phyloP scores from a whole-genome alignment of 64 coral and sea anemone species.

The Anthopleura sola region DNA sequence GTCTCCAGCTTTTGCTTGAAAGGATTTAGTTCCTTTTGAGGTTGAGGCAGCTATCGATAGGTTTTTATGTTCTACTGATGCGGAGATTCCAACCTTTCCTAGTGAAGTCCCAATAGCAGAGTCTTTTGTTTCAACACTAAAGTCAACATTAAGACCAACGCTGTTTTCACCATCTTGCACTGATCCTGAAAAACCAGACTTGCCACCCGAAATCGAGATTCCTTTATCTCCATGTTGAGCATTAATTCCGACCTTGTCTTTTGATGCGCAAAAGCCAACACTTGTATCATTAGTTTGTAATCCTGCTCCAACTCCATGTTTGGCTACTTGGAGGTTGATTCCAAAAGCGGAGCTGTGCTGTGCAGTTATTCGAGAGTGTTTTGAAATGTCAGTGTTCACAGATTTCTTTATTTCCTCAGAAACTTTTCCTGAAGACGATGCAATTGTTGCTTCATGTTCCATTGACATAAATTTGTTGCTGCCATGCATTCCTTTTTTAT shows the following conservation, averaged over 20 bases:
- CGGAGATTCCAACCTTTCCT: constrained; percentile 25
- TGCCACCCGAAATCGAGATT: constrained; percentile 21
- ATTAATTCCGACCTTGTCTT: constrained; percentile 9
- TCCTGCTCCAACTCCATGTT: constrained; percentile 19
- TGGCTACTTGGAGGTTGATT: constrained; percentile 20
- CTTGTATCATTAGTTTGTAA: constrained; percentile 21
- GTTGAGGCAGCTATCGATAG: constrained; percentile 2
- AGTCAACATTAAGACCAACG: neutral
- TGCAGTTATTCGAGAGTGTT: constrained; percentile 26
- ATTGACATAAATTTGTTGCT: constrained; percentile 37
- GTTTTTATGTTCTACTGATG: constrained; percentile 36
- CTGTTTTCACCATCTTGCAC: constrained; percentile 39
- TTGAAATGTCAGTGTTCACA: constrained; percentile 37
- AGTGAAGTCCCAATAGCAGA: constrained; percentile 24
- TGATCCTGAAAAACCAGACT: constrained; percentile 27
- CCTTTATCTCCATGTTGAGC: constrained; percentile 33
- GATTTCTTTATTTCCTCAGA: constrained; percentile 30
- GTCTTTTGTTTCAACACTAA: constrained; percentile 16
- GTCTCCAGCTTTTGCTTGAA: constrained; percentile 20
- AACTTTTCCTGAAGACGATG: constrained; percentile 47
- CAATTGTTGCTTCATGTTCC: constrained; percentile 55
- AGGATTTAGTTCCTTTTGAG: constrained; percentile 15
- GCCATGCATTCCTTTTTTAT: constrained; percentile 8
- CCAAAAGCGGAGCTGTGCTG: constrained; percentile 26
- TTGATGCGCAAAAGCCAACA: constrained; percentile 27